phyloP scores from a whole-genome alignment of 2,797 vertebrate species.

The Phataginus tetradactyla region DNA sequence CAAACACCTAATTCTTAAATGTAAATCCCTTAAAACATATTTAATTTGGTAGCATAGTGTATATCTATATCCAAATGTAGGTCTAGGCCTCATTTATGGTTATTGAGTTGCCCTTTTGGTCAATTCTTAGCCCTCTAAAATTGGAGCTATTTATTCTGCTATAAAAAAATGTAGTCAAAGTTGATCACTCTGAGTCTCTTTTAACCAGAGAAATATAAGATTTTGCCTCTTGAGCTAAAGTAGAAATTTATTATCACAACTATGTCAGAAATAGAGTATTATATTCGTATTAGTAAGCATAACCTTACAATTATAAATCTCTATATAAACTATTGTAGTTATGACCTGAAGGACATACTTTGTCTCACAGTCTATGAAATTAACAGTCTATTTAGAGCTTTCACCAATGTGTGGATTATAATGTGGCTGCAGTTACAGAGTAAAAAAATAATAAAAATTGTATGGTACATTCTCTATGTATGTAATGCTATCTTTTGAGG shows the following conservation, averaged over 20 bases:
- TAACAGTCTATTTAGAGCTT: background rate
- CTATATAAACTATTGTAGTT: background rate
- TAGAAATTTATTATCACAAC: background rate
- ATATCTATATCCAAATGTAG: background rate
- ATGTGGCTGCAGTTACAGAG: background rate
- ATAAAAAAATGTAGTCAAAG: background rate
- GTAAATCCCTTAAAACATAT: background rate
- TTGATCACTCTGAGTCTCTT: background rate
- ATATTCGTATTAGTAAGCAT: background rate
- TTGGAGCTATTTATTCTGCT: background rate
- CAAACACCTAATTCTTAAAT: background rate
- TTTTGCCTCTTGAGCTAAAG: background rate
- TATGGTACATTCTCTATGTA: fast-evolving
- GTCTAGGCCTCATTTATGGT: background rate
- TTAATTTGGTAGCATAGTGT: background rate
- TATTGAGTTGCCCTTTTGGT: background rate
- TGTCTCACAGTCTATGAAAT: background rate
- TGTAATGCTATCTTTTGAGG: background rate
- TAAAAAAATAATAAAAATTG: background rate
- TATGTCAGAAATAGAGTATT: background rate
- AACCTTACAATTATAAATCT: background rate
- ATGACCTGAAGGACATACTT: background rate
- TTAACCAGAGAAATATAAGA: background rate
- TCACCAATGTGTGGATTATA: background rate
- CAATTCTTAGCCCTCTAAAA: background rate